phyloP scores from a whole-genome alignment of 2,888 invertebrate genomes.

The Altica lythri region DNA sequence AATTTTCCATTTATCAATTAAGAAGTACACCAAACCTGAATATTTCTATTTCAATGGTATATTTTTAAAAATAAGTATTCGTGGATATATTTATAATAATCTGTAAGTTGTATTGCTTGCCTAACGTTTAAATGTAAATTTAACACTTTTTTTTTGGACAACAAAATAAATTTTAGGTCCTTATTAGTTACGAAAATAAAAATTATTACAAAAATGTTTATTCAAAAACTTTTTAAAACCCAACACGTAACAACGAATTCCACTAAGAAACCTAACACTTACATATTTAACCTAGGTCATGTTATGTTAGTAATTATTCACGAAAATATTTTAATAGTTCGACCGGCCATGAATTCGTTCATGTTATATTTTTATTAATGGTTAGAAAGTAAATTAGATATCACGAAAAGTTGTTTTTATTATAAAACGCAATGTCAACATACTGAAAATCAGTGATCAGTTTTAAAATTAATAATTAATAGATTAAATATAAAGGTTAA shows the following conservation, averaged over 20 bases:
- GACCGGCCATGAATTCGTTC: not conserved
- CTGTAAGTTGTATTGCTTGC: too few species aligned
- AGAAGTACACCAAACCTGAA: too few species aligned
- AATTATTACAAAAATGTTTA: not conserved
- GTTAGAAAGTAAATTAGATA: not conserved
- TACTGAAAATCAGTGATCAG: too few species aligned
- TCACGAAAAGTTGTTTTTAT: not conserved
- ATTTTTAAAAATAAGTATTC: too few species aligned
- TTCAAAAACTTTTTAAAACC: not conserved
- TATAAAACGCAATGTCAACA: not conserved
- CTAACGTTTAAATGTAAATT: too few species aligned
- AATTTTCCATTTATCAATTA: too few species aligned
- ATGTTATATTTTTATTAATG: not conserved
- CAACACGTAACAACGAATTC: not conserved
- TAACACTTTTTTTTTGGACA: slow-evolving; percentile 3
- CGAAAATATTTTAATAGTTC: not conserved
- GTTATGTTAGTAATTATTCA: not conserved
- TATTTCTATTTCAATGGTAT: too few species aligned
- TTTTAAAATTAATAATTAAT: too few species aligned
- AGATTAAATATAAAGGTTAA: too few species aligned
- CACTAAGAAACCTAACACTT: not conserved
- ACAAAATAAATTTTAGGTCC: slow-evolving; percentile 1
- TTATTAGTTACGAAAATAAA: not conserved
- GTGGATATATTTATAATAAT: too few species aligned
- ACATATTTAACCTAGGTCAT: not conserved